A percentile compares a stretch with the other conserved stretches of the same genome.
phyloP scores from a whole-genome alignment of 1,140 invertebrate species.

The Agraylea sexmaculata region DNA sequence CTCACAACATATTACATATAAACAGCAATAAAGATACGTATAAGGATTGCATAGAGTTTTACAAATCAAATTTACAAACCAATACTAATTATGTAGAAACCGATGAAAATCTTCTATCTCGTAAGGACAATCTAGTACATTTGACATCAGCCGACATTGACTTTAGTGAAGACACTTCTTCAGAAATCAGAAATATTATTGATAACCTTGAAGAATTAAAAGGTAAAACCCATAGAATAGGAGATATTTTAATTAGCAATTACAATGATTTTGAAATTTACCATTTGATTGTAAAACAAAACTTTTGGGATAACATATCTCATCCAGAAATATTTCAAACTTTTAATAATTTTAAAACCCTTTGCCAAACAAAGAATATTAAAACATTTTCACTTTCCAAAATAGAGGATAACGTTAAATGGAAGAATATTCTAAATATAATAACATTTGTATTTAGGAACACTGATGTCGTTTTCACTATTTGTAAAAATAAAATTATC shows the following conservation, averaged over 20 bases:
- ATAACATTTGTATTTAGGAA: slow-evolving; percentile 15
- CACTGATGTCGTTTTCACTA: slow-evolving; percentile 12
- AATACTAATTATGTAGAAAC: no score
- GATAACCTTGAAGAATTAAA: no score
- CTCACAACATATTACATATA: no score
- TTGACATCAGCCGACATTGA: no score
- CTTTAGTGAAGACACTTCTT: no score
- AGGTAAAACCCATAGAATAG: no score
- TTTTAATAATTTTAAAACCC: slow-evolving; percentile 12
- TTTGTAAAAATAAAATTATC: slow-evolving; percentile 13
- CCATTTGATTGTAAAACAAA: slow-evolving; percentile 16
- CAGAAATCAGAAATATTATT: no score
- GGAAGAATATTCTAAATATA: slow-evolving; percentile 18
- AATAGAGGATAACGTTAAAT: slow-evolving; percentile 13
- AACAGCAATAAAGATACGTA: no score
- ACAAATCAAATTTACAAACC: no score
- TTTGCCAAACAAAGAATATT: slow-evolving; percentile 11
- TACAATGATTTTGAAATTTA: slow-evolving; percentile 5
- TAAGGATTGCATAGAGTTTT: no score
- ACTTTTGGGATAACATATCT: slow-evolving; percentile 17
- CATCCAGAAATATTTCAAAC: slow-evolving; percentile 16
- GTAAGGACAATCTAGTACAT: no score
- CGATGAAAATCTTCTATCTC: no score
- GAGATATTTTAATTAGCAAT: slow-evolving; percentile 1
- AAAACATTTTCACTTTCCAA: slow-evolving; percentile 10